Percentiles rank a stretch among this genome's conserved stretches.
phyloP scores from a whole-genome alignment of 2,113 vertebrate species.

The Crotalus helleri region DNA sequence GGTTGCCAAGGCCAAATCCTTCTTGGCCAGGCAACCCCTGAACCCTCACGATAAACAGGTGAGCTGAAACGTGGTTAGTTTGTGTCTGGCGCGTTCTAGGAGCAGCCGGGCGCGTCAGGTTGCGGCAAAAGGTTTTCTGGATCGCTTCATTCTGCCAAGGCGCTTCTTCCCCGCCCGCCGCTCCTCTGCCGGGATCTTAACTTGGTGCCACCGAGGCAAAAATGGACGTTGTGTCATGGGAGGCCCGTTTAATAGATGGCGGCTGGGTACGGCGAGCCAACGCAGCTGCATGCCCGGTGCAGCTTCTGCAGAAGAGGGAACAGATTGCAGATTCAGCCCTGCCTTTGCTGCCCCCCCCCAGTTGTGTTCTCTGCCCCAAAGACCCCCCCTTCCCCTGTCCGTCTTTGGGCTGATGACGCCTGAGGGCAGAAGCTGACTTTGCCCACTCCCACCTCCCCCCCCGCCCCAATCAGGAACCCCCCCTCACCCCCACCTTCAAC shows the following conservation, averaged over 20 bases:
- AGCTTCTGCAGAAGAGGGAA: background rate
- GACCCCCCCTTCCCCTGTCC: background rate
- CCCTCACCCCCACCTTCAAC: background rate
- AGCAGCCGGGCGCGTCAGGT: background rate
- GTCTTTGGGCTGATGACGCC: background rate
- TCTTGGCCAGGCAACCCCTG: background rate
- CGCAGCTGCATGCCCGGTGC: too few relatives aligned
- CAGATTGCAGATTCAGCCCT: background rate
- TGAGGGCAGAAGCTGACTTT: background rate
- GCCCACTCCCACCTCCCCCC: accelerated
- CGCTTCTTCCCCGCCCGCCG: background rate
- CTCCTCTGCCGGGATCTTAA: background rate
- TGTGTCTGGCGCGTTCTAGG: background rate
- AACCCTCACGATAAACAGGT: background rate
- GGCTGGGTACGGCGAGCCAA: background rate
- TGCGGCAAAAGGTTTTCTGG: background rate
- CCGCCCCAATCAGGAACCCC: background rate
- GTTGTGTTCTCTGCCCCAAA: background rate
- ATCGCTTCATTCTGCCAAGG: background rate
- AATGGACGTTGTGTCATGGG: background rate
- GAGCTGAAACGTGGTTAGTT: background rate
- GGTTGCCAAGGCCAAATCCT: background rate
- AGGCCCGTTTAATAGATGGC: background rate
- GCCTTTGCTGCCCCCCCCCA: background rate
- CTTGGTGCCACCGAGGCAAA: background rate